A percentile compares a stretch with the other conserved stretches of the same genome.
These are phyloP conservation scores for Mylabris phalerata DNA, from an alignment of 1,140 invertebrate genomes.

Conservation along the genomic window DNA sequence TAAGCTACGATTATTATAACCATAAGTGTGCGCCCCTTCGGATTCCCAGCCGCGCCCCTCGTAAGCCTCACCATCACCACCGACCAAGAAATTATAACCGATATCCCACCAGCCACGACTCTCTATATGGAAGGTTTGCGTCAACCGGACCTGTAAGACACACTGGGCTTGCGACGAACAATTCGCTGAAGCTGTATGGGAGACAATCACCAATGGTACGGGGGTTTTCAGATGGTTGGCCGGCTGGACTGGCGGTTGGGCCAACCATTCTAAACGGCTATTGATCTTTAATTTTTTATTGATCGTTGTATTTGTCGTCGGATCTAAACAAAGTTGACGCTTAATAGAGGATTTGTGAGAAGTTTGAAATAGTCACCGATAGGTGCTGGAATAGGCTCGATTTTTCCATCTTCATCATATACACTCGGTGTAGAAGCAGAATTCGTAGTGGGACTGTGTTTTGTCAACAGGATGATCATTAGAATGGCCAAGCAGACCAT, in stretches of 20 bases:
- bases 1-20: constrained; percentile 55
- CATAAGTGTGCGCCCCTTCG: constrained; percentile 48
- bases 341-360: not conserved
- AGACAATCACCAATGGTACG: constrained; percentile 28
- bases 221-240: constrained; percentile 38
- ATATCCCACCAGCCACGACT: constrained; percentile 55
- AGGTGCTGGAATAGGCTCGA: constrained; percentile 1
- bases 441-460: not conserved
- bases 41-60: constrained; percentile 54
- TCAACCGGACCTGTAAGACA: constrained; percentile 41
- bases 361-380: not conserved
- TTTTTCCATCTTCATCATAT: not conserved
- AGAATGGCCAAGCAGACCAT: constrained; percentile 8
- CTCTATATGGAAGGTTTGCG: constrained; percentile 68
- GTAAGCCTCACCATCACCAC: constrained; percentile 62
- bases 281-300: constrained; percentile 22
- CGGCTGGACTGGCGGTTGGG: constrained; percentile 47
- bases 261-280: constrained; percentile 49
- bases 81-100: constrained; percentile 67
- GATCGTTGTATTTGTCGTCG: constrained; percentile 4
- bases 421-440: not conserved
- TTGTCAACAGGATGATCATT: constrained; percentile 5
- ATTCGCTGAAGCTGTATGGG: constrained; percentile 43
- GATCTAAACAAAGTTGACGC: constrained; percentile 17
- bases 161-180: constrained; percentile 39